Conservation (phyloP, 2,888 invertebrate genomes). For the Harpagoxenus sublaevis region DNA sequence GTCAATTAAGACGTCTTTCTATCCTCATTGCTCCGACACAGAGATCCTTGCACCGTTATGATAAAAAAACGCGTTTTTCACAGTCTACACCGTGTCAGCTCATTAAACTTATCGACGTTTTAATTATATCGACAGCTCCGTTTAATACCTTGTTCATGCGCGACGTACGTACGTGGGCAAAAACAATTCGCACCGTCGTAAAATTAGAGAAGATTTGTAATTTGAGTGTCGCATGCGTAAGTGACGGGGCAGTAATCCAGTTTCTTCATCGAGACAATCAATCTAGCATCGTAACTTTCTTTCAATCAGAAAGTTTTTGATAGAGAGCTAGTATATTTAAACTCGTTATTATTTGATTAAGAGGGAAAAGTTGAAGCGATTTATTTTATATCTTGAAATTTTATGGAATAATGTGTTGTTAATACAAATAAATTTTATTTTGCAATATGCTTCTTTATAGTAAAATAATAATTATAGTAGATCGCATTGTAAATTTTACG, state of each 20-base stretch:
- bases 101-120: conserved; percentile 55
- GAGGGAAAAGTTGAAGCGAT: not conserved
- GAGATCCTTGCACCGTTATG: not conserved
- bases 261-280: conserved; percentile 3
- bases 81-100: conserved; percentile 35
- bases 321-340: not conserved
- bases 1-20: not conserved
- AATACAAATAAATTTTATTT: not conserved
- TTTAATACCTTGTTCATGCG: conserved; percentile 25
- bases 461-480: not conserved
- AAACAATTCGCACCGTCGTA: conserved; percentile 10
- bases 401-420: not conserved
- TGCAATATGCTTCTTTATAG: not conserved
- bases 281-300: not conserved
- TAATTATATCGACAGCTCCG: conserved; percentile 51
- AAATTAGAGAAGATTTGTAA: conserved; percentile 47
- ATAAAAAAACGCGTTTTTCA: not conserved
- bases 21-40: not conserved
- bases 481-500: not conserved
- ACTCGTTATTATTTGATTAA: conserved; percentile 10
- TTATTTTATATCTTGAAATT: conserved; percentile 5
- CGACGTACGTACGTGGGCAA: not conserved
- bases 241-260: conserved; percentile 8
- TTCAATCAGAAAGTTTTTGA: not conserved
- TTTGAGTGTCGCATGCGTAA: conserved; percentile 17